These are phyloP conservation scores for Megaceryle maxima DNA, from an alignment of 2,113 vertebrate species.

Conservation along the genomic window DNA sequence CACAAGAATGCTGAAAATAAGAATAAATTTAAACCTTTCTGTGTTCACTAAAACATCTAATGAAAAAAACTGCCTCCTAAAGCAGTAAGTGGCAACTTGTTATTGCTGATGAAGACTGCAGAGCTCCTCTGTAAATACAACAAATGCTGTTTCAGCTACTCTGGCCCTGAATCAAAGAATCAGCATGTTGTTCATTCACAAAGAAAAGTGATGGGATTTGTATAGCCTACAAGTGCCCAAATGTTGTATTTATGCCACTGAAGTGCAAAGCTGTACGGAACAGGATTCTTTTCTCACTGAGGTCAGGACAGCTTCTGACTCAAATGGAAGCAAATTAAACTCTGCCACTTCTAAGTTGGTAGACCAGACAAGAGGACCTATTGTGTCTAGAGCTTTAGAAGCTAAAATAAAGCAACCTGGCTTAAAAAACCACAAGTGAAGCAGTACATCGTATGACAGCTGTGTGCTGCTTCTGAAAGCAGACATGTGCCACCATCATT, in stretches of 20 bases:
- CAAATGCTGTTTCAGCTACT: background rate
- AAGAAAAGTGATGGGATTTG: background rate
- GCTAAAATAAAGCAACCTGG: background rate
- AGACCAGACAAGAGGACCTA: background rate
- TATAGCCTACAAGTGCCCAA: background rate
- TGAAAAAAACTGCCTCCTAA: slow-evolving; percentile 2
- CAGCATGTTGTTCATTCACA: background rate
- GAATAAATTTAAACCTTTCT: background rate
- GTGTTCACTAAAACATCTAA: slow-evolving; percentile 8
- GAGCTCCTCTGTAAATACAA: background rate
- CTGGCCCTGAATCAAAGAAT: background rate
- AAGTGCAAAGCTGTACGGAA: background rate
- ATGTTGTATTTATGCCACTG: background rate
- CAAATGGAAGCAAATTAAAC: background rate
- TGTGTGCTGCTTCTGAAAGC: background rate
- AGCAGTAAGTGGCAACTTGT: background rate
- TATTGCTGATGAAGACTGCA: background rate
- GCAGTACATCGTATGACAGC: background rate
- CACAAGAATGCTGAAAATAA: background rate
- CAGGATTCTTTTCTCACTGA: background rate
- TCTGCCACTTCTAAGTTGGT: background rate
- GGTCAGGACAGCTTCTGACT: background rate
- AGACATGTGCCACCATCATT: background rate
- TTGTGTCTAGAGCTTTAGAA: background rate
- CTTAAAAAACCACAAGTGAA: background rate